Base-by-base conservation (phyloP, 2,888 invertebrate species). In the Dione juno region DNA sequence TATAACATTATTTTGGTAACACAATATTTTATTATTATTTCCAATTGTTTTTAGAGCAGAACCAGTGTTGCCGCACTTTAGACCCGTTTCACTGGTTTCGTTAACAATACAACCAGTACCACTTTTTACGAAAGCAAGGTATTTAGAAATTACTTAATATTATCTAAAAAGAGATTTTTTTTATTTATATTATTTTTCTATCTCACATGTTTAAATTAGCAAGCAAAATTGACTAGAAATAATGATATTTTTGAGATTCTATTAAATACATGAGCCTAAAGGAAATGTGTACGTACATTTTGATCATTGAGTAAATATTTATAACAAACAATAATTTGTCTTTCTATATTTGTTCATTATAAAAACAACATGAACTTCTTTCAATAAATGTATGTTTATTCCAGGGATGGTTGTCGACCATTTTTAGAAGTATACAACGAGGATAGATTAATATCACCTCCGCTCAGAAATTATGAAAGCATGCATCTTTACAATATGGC, bases 351-450 rank as follows among this genome's bases (percentile, higher is more conserved):
- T 13, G 8, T 6, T 45, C n/a, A n/a, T n/a, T n/a, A n/a, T n/a
- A n/a, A n/a, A n/a, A n/a, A n/a, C n/a, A n/a, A n/a, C n/a, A n/a
- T n/a, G n/a, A n/a, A n/a, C n/a, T n/a, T n/a, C 28, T 19, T 40
- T 6, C 13, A 9, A 40, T n/a, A n/a, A 8, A 58, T 41, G n/a
- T 21, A 21, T 52, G 11, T 43, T 16, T 48, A 65, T 87, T 89
- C 63, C 84, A 96, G 97, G 77, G 98, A 98, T 88, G 99, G 99
- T 0, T 98, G 98, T 84, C 94, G 99, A 72, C 98, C 99, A 8
- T 99, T 97, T 87, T 94, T 98, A 68, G 99, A 99, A 88, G 95
- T 99, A 35, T 98, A 96, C 87, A 97, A 97, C 82, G 98, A 98
- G 81, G 98, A 98, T 77, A 95, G 97, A 67, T 93, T 97, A 79